Conservation (phyloP, 2,797 vertebrate genomes). For the Podarcis siculus region DNA sequence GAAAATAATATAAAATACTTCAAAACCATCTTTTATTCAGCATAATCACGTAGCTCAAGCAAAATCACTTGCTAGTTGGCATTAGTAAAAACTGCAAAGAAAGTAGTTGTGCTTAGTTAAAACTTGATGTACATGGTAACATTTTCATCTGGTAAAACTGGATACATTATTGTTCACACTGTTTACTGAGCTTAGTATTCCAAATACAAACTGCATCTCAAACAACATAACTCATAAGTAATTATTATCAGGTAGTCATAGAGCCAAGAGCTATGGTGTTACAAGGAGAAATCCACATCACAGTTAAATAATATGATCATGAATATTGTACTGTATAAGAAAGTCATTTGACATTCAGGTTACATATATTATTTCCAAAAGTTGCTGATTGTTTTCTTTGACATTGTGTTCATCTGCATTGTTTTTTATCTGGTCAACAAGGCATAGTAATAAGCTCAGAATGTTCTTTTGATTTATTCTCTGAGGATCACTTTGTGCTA, state of each 20-base stretch:
- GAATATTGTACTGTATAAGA: not conserved
- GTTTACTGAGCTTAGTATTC: not conserved
- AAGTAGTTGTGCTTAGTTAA: not conserved
- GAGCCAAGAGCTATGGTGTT: not conserved
- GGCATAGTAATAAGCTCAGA: not conserved
- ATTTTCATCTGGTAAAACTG: not conserved
- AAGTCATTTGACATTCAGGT: not conserved
- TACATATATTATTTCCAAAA: slow-evolving; percentile 16
- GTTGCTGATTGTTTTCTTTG: not conserved
- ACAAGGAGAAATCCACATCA: not conserved
- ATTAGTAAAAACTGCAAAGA: not conserved
- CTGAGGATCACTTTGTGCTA: not conserved
- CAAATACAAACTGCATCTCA: not conserved
- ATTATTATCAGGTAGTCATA: slow-evolving; percentile 14
- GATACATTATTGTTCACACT: not conserved
- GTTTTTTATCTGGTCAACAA: slow-evolving; percentile 2
- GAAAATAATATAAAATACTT: not conserved
- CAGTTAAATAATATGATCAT: not conserved
- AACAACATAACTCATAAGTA: not conserved
- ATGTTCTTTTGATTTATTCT: not conserved
- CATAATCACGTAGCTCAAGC: not conserved
- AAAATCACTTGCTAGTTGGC: not conserved
- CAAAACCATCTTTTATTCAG: not conserved
- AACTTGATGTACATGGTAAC: not conserved
- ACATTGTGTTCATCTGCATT: not conserved